phyloP scores from a whole-genome alignment of 2,113 vertebrate genomes.

The Cnemophilus loriae region DNA sequence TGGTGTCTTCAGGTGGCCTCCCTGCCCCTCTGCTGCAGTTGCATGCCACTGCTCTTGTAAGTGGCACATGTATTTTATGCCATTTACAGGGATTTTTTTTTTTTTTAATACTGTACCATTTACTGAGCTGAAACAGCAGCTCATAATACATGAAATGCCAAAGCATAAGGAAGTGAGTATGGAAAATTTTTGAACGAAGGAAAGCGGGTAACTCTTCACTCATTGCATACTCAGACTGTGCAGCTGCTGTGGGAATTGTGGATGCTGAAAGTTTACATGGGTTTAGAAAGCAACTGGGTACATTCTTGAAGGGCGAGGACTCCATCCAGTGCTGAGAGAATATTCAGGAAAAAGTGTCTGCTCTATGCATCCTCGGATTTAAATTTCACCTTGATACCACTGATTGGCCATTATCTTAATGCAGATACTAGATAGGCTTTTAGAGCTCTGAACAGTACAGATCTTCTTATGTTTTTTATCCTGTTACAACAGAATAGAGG shows the following conservation, averaged over 20 bases:
- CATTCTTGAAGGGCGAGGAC: not conserved
- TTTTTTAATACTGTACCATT: not conserved
- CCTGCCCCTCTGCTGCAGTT: not conserved
- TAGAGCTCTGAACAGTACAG: not conserved
- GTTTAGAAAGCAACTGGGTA: not conserved
- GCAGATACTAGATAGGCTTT: not conserved
- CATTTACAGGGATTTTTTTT: accelerated
- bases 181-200: not conserved
- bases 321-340: not conserved
- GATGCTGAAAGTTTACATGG: not conserved
- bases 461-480: not conserved
- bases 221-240: not conserved
- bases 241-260: not conserved
- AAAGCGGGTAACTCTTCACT: not conserved
- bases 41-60: not conserved
- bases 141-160: not conserved
- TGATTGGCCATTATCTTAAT: not conserved
- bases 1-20: not conserved
- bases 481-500: not conserved
- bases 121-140: not conserved
- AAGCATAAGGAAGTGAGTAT: not conserved
- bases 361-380: not conserved
- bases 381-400: not conserved
- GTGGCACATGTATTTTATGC: not conserved
- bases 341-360: not conserved